Percentiles rank a stretch among this genome's conserved stretches.
Evolutionary conservation across 2,888 invertebrate species (phyloP).

Genomic region (Diloba caeruleocephala): DNA sequence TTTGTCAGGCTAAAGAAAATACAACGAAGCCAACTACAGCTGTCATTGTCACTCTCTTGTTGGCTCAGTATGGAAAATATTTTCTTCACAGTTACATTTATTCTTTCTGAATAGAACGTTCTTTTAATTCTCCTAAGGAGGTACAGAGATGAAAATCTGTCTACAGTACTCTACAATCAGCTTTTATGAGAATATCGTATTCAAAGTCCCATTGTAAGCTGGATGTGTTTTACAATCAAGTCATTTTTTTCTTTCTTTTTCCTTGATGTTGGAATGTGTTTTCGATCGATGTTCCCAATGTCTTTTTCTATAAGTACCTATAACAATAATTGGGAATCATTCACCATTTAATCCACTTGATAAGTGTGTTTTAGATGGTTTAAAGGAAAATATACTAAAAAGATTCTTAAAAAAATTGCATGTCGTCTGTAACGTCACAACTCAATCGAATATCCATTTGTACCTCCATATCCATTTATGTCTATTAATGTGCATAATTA

Average conservation of each 20-base stretch:
- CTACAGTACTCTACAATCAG: conserved; percentile 35
- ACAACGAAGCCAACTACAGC: conserved; percentile 27
- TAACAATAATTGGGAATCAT: no score
- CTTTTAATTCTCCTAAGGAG: conserved; percentile 42
- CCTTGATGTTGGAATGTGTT: conserved; percentile 20
- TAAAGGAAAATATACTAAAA: no score
- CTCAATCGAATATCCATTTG: no score
- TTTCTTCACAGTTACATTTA: conserved; percentile 17
- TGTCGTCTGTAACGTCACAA: no score
- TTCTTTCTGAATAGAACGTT: conserved; percentile 20
- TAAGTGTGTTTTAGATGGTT: no score
- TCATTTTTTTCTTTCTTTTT: conserved; percentile 34
- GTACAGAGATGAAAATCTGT: conserved; percentile 41
- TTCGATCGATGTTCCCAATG: conserved; percentile 8
- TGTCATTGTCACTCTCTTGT: conserved; percentile 26
- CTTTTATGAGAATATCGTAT: conserved; percentile 51
- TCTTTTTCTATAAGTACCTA: conserved; percentile 1
- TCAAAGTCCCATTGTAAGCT: conserved; percentile 38
- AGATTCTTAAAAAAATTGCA: no score
- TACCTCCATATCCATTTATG: no score
- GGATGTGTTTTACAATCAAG: conserved; percentile 27
- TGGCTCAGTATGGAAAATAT: conserved; percentile 21
- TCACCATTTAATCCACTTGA: no score
- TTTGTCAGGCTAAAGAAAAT: conserved; percentile 12
- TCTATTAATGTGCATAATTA: not conserved